Percentiles rank a stretch among this genome's conserved stretches.
Evolutionary conservation across 2,888 invertebrate genomes (phyloP).

Genomic region (Ischnus inquisitorius): DNA sequence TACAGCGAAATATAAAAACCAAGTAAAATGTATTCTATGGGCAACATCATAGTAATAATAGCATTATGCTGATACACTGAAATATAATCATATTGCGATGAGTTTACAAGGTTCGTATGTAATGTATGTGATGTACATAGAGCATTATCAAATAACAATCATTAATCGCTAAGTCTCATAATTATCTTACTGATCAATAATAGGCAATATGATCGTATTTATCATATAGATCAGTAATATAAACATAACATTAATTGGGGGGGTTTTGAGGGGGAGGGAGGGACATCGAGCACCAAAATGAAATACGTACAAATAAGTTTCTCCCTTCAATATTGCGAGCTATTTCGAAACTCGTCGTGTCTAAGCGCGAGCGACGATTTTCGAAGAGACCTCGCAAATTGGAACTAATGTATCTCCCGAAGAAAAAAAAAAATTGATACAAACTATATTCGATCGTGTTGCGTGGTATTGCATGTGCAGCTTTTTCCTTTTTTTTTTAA

Average conservation of each 20-base stretch:
- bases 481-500: conserved; percentile 56
- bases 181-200: conserved; percentile 79
- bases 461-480: conserved; percentile 75
- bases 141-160: conserved; percentile 81
- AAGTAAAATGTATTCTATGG: conserved; percentile 85
- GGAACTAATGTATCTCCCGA: conserved; percentile 37
- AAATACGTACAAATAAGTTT: conserved; percentile 77
- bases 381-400: conserved; percentile 34
- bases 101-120: conserved; percentile 71
- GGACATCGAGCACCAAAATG: conserved; percentile 84
- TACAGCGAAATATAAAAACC: conserved; percentile 83
- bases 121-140: conserved; percentile 79
- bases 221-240: conserved; percentile 80
- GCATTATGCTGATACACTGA: conserved; percentile 85
- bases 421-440: conserved; percentile 46
- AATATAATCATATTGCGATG: conserved; percentile 82
- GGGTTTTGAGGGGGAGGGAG: conserved; percentile 61
- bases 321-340: conserved; percentile 48
- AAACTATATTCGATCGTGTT: conserved; percentile 71
- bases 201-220: conserved; percentile 80
- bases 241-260: conserved; percentile 68
- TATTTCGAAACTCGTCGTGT: conserved; percentile 47
- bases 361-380: conserved; percentile 3
- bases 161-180: conserved; percentile 78
- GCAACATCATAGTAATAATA: conserved; percentile 83